Evolutionary conservation across 2,113 vertebrate species (phyloP), one percentile per base, ranked within the genome.

Genomic region (Pagrus major): DNA sequence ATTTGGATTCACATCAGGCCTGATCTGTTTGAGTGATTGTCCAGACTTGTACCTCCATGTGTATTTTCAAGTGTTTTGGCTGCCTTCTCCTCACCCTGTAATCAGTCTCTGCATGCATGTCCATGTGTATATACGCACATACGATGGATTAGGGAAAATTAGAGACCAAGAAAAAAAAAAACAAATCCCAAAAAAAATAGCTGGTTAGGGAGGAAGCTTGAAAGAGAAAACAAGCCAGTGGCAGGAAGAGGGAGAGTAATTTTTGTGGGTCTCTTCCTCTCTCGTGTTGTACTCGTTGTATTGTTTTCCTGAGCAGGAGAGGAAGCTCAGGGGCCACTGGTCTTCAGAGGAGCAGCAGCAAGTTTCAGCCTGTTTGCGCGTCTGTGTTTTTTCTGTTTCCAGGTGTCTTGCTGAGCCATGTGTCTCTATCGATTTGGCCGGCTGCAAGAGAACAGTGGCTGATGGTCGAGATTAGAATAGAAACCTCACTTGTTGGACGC

Each of bases 401-500:
- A 85, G 75, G 63, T 82, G 80, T 79, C 83, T 77, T 37, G 10
- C 85, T 84, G 87, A 85, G 83, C 85, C 35, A 2, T 18, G 42
- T 64, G 66, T 73, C 81, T 86, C 73, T 74, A 86, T 93, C 71
- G 86, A 89, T 91, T 82, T 82, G 80, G 78, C 70, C 55, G 37
- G 61, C 83, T 92, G 71, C 83, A 77, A 78, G 21, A 84, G 83
- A 90, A 79, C 80, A 85, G 63, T 67, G 59, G 77, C 77, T 82
- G 76, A 89, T 92, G 71, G 71, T 84, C 0, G 41, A 78, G 85
- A 85, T 85, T 85, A 84, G 77, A 91, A 87, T 88, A 86, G 83
- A 92, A 90, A 83, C 84, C 71, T 78, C 81, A 85, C 82, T 81
- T 83, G 79, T 81, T 88, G 71, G 52, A 76, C 78, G 25, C 41